Percentiles rank a stretch among this genome's conserved stretches.
Conservation (phyloP, 2,888 invertebrate genomes). For the Melanophora roralis region DNA sequence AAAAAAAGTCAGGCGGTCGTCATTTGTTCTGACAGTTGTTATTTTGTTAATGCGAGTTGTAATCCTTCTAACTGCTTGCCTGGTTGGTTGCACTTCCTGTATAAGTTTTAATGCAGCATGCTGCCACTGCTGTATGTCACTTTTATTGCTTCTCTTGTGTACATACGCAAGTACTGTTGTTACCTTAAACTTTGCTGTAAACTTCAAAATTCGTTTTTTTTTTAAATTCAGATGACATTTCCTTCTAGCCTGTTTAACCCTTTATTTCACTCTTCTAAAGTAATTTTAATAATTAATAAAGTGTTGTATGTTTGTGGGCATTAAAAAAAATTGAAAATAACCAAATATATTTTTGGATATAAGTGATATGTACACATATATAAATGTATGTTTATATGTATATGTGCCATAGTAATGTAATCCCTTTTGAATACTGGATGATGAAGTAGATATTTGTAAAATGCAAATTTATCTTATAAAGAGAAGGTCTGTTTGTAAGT, state of each 20-base stretch:
- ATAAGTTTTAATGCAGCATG: conserved; percentile 6
- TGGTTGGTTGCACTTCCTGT: conserved; percentile 60
- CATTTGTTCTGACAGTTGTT: conserved; percentile 54
- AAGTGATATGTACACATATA: background rate
- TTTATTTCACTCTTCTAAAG: conserved; percentile 52
- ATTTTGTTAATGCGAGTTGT: background rate
- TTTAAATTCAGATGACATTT: conserved; percentile 54
- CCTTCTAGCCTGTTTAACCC: conserved; percentile 60
- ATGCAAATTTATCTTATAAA: no score
- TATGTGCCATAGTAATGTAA: background rate
- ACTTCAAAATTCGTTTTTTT: background rate
- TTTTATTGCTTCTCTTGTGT: conserved; percentile 18
- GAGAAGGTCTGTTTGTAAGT: no score
- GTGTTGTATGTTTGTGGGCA: conserved; percentile 60
- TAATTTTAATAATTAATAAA: conserved; percentile 63
- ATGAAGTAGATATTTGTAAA: no score
- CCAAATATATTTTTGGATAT: conserved; percentile 3
- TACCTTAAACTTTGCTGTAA: conserved; percentile 10
- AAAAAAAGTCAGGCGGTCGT: conserved; percentile 35
- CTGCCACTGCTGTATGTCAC: conserved; percentile 8
- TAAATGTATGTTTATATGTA: background rate
- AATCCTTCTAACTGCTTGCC: conserved; percentile 1
- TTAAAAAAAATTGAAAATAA: conserved; percentile 41
- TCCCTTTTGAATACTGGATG: conserved; percentile 38
- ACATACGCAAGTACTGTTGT: background rate